Evolutionary conservation across 2,888 invertebrate species (phyloP).

Genomic region (Osmoderma eremita): DNA sequence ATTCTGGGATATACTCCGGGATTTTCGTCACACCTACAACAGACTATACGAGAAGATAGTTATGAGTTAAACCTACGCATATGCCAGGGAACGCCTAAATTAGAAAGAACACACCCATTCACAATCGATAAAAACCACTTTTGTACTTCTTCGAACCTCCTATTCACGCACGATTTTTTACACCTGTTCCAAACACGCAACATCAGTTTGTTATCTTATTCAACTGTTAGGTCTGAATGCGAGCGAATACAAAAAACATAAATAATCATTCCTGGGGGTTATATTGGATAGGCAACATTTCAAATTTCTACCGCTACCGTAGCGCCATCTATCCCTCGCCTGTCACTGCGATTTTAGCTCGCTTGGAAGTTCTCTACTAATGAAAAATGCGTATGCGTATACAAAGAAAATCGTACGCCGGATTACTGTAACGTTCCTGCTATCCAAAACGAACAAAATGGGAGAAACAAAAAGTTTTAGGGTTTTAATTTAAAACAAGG

Average conservation of each 20-base stretch:
- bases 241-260: slow-evolving; percentile 1
- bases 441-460: too few relatives aligned
- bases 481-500: too few relatives aligned
- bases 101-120: background rate
- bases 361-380: background rate
- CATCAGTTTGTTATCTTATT: background rate
- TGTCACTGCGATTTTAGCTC: slow-evolving; percentile 6
- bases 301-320: background rate
- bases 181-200: slow-evolving; percentile 7
- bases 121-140: slow-evolving; percentile 3
- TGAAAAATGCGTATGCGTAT: background rate
- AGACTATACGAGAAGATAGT: too few relatives aligned
- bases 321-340: background rate
- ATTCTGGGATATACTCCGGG: too few relatives aligned
- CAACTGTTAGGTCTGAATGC: background rate
- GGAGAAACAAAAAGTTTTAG: too few relatives aligned
- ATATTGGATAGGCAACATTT: slow-evolving; percentile 2
- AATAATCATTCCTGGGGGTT: slow-evolving; percentile 14
- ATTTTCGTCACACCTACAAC: too few relatives aligned
- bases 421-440: too few relatives aligned
- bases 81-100: background rate
- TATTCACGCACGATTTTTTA: background rate
- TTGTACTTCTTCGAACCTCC: background rate
- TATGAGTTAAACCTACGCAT: too few relatives aligned
- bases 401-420: too few relatives aligned